These are phyloP conservation scores for Streptopelia turtur DNA, from an alignment of 2,797 vertebrate genomes.

Conservation along the genomic window DNA sequence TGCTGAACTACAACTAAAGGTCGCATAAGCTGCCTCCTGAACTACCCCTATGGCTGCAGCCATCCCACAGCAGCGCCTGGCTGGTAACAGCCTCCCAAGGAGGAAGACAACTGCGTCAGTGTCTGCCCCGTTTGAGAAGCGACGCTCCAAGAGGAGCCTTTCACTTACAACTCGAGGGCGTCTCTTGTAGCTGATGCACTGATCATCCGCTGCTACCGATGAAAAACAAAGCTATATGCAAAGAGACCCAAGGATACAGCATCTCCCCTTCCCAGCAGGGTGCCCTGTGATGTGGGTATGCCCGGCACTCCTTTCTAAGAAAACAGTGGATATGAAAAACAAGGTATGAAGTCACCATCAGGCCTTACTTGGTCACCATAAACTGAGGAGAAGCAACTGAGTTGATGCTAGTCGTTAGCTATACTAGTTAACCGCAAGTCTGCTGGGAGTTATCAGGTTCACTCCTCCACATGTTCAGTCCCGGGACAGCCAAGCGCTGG, in stretches of 20 bases:
- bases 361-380: background rate
- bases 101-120: rapidly evolving
- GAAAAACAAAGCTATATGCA: background rate
- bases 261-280: rapidly evolving
- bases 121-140: background rate
- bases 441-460: background rate
- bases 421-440: background rate
- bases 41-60: background rate
- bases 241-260: background rate
- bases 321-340: background rate
- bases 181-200: background rate
- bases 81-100: background rate
- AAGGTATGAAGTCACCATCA: background rate
- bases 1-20: background rate
- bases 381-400: background rate
- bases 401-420: background rate
- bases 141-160: background rate
- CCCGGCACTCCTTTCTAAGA: no score
- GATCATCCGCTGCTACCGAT: rapidly evolving
- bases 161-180: background rate
- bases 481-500: background rate
- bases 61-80: background rate
- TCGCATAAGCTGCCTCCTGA: no score
- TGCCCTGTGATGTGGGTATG: rapidly evolving
- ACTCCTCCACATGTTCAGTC: background rate